Evolutionary conservation across 2,888 invertebrate genomes (phyloP).

Genomic region (Leptopterna dolabrata): DNA sequence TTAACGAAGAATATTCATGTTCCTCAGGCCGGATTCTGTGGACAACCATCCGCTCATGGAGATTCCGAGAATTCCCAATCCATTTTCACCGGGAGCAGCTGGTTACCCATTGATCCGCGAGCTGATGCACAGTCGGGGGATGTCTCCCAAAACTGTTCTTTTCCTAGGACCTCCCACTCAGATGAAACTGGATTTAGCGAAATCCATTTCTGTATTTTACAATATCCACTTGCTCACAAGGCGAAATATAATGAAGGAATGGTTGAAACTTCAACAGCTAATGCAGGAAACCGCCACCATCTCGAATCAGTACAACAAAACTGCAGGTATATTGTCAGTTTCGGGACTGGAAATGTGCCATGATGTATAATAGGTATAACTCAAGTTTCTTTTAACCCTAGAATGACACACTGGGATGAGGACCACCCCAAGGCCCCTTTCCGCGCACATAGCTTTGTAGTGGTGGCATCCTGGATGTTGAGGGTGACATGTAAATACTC

Average conservation of each 20-base stretch:
- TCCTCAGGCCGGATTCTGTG: not conserved
- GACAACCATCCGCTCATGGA: constrained; percentile 17
- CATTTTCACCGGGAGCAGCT: not conserved
- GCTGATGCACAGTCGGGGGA: not conserved
- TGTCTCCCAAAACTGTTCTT: not conserved
- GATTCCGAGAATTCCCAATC: not conserved
- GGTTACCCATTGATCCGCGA: constrained; percentile 24
- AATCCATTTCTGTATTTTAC: constrained; percentile 38
- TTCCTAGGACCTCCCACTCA: constrained; percentile 35
- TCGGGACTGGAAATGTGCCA: too few relatives aligned
- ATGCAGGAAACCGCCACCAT: not conserved
- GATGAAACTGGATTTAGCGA: constrained; percentile 43
- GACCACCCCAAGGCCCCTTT: too few relatives aligned
- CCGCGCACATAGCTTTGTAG: too few relatives aligned
- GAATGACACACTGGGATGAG: too few relatives aligned
- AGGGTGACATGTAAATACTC: too few relatives aligned
- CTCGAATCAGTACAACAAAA: not conserved
- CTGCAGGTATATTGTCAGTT: not conserved
- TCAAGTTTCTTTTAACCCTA: too few relatives aligned
- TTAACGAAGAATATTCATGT: not conserved
- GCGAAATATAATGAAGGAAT: constrained; percentile 32
- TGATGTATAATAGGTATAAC: too few relatives aligned
- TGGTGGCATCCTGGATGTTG: too few relatives aligned
- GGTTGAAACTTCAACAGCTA: constrained; percentile 23
- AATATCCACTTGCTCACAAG: constrained; percentile 33